Conservation (phyloP, 2,113 vertebrate genomes). For the Apaloderma vittatum region DNA sequence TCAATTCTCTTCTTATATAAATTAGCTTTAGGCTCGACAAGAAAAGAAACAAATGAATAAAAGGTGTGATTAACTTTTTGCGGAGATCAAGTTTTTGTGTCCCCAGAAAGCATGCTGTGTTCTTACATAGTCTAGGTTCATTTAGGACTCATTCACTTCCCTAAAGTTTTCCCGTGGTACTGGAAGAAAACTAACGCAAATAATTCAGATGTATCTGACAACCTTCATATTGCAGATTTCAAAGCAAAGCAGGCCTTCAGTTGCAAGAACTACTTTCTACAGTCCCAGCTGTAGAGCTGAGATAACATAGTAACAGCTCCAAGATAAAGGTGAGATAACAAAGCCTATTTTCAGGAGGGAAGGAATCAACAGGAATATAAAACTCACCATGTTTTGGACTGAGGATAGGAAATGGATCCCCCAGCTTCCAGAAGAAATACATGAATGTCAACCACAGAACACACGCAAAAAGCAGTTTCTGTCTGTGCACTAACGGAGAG, state of each 20-base stretch:
- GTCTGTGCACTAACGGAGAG: slow-evolving; percentile 88
- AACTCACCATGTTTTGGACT: slow-evolving; percentile 96
- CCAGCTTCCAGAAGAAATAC: slow-evolving; percentile 99
- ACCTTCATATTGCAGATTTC: neutral
- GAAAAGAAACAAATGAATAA: neutral
- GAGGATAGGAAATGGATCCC: slow-evolving; percentile 97
- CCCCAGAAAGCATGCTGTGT: neutral
- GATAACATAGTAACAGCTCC: neutral
- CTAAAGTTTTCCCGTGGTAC: neutral
- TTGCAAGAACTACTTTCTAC: neutral
- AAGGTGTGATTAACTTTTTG: neutral
- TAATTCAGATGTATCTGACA: neutral
- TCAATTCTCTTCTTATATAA: neutral
- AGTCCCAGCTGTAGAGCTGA: neutral
- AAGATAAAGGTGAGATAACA: neutral
- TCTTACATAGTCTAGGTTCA: neutral
- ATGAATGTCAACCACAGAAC: slow-evolving; percentile 97
- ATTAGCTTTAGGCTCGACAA: neutral
- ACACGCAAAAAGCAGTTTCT: slow-evolving; percentile 93
- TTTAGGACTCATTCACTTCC: neutral
- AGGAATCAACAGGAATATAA: neutral
- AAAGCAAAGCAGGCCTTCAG: neutral
- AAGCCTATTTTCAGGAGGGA: neutral
- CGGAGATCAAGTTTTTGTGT: neutral
- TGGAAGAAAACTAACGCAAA: neutral